Conservation (phyloP, 2,113 vertebrate genomes). For the Colossoma macropomum region DNA sequence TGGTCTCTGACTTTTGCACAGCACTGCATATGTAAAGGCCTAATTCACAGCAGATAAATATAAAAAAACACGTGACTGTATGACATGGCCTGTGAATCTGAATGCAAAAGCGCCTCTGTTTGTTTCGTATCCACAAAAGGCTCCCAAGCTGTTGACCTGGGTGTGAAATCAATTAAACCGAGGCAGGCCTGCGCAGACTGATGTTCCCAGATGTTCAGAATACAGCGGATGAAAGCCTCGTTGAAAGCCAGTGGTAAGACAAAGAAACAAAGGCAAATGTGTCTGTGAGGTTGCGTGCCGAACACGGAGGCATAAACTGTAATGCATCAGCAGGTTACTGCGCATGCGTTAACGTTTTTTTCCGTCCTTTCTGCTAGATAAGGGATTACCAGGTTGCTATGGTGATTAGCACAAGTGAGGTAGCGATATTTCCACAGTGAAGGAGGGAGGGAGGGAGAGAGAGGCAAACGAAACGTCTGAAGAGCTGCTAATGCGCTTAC, state of each 20-base stretch:
- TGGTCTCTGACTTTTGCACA: no score
- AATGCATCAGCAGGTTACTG: constrained; percentile 11
- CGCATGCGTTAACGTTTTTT: constrained; percentile 34
- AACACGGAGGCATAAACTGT: neutral
- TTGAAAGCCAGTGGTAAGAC: neutral
- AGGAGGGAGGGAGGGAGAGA: neutral
- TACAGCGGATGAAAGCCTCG: neutral
- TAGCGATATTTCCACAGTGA: constrained; percentile 66
- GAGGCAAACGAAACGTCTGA: neutral
- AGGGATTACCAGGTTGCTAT: constrained; percentile 80
- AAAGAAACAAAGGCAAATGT: constrained; percentile 9
- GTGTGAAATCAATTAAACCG: constrained; percentile 73
- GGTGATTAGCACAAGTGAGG: constrained; percentile 75
- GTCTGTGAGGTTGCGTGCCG: constrained; percentile 6
- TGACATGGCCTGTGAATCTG: neutral
- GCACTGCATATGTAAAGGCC: no score
- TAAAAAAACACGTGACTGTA: neutral
- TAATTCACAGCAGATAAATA: no score
- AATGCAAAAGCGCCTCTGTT: neutral
- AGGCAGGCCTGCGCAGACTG: neutral
- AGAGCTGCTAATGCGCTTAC: neutral
- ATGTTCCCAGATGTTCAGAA: neutral
- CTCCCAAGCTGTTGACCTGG: constrained; percentile 70
- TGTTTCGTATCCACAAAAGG: constrained; percentile 7
- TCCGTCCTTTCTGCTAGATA: constrained; percentile 63